Percentiles rank a stretch among this genome's conserved stretches.
Evolutionary conservation across 2,113 vertebrate species (phyloP).

Genomic region (Geothlypis trichas): DNA sequence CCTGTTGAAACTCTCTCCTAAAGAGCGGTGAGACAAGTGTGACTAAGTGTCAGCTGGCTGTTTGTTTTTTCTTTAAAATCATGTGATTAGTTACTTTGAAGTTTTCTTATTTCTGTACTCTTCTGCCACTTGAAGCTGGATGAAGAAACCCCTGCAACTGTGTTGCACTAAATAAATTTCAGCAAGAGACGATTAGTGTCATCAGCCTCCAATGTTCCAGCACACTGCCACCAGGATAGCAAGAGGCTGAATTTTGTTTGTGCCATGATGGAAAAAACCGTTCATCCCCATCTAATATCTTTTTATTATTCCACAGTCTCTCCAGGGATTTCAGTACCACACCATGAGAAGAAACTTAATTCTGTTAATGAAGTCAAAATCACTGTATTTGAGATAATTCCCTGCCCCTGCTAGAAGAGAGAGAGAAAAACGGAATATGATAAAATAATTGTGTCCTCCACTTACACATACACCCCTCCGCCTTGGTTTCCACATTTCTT

Average conservation of each 20-base stretch:
- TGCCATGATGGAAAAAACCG: neutral
- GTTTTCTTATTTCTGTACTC: neutral
- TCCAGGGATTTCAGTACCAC: neutral
- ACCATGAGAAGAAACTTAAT: neutral
- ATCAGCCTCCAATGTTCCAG: neutral
- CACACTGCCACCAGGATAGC: rapidly evolving
- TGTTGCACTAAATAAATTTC: neutral
- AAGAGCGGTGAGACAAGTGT: neutral
- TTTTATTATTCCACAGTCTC: neutral
- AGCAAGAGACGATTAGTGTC: neutral
- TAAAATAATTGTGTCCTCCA: neutral
- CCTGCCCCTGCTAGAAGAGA: neutral
- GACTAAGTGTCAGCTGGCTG: neutral
- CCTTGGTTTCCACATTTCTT: neutral
- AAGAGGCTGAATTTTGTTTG: neutral
- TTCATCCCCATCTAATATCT: neutral
- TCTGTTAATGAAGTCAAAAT: neutral
- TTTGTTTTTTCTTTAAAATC: neutral
- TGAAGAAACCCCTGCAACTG: neutral
- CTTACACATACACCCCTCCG: no score
- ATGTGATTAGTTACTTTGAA: neutral
- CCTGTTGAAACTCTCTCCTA: neutral
- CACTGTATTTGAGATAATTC: neutral
- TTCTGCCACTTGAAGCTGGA: neutral
- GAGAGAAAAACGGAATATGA: neutral